Evolutionary conservation across 2,113 vertebrate species (phyloP).

Genomic region (human): GRCh38 chr11:106604001-106604500

Average conservation of each 20-base stretch:
- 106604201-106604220: slow-evolving; percentile 37
- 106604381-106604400: not conserved
- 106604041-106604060: not conserved
- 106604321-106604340: not conserved
- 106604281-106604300: not conserved
- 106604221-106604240: slow-evolving; percentile 30
- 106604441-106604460: not conserved
- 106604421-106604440: not conserved
- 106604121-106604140: not conserved
- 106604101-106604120: slow-evolving; percentile 33
- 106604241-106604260: not conserved
- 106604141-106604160: slow-evolving; percentile 64
- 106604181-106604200: slow-evolving; percentile 46
- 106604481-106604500: not conserved
- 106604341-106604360: not conserved
- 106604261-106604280: slow-evolving; percentile 34
- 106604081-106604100: not conserved
- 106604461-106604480: not conserved
- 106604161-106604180: slow-evolving; percentile 49
- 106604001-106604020: slow-evolving; percentile 38
- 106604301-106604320: not conserved
- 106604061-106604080: not conserved
- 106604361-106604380: not conserved
- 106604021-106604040: slow-evolving; percentile 41
- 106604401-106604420: not conserved